These are phyloP conservation scores for Heliconius congener DNA, from an alignment of 1,140 invertebrate genomes.

Conservation along the genomic window DNA sequence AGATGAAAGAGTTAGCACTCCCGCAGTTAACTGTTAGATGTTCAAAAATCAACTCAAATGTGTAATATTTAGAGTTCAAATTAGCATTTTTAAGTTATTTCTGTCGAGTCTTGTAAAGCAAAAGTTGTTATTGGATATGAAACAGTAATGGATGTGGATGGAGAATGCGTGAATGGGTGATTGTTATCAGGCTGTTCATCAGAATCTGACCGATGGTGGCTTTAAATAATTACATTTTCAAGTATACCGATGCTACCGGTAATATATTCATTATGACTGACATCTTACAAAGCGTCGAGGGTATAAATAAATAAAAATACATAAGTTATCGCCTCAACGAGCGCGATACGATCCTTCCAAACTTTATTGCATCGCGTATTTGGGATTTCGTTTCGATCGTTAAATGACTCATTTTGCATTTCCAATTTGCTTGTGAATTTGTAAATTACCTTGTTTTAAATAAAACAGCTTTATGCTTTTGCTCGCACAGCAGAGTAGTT, in stretches of 20 bases:
- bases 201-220: constrained; percentile 68
- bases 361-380: constrained; percentile 44
- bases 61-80: background rate
- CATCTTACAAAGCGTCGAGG: constrained; percentile 69
- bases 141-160: constrained; percentile 80
- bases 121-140: constrained; percentile 80
- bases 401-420: constrained; percentile 33
- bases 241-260: constrained; percentile 73
- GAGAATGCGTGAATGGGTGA: constrained; percentile 79
- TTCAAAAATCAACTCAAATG: background rate
- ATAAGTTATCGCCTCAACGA: constrained; percentile 50
- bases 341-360: constrained; percentile 35
- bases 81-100: background rate
- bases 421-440: constrained; percentile 35
- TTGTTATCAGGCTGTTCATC: constrained; percentile 80
- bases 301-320: constrained; percentile 74
- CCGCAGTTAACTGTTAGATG: constrained; percentile 51
- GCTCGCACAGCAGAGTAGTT: too few species aligned
- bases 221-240: constrained; percentile 79
- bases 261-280: constrained; percentile 79
- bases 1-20: constrained; percentile 81
- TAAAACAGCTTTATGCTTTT: too few species aligned
- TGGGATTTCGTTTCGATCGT: constrained; percentile 32
- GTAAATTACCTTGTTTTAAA: background rate
- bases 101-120: constrained; percentile 56